phyloP scores from a whole-genome alignment of 2,888 invertebrate genomes.

The Pteria penguin region DNA sequence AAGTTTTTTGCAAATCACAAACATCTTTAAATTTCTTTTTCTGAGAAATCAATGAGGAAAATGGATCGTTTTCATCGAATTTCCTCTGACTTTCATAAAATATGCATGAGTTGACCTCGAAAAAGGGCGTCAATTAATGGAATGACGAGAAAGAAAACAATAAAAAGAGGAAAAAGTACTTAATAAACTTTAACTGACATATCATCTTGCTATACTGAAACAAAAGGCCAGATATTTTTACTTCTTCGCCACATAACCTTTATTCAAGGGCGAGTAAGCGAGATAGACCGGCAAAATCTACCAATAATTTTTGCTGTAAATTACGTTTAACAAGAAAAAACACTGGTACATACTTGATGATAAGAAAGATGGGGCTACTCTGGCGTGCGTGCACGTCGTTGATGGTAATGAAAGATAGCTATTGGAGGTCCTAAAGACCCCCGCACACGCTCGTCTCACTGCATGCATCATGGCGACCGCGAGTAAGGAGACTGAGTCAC shows the following conservation, averaged over 20 bases:
- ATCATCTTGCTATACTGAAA: too few species aligned
- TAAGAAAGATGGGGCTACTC: slow-evolving; percentile 81
- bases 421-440: slow-evolving; percentile 83
- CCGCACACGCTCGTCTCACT: slow-evolving; percentile 83
- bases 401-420: slow-evolving; percentile 80
- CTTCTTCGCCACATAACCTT: slow-evolving; percentile 24
- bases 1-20: too few species aligned
- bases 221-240: too few species aligned
- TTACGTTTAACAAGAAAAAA: neutral
- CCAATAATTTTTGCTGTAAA: neutral
- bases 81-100: too few species aligned
- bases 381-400: slow-evolving; percentile 82
- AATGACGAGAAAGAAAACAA: too few species aligned
- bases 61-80: too few species aligned
- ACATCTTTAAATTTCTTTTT: too few species aligned
- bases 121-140: too few species aligned
- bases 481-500: slow-evolving; percentile 52
- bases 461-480: slow-evolving; percentile 83
- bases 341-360: slow-evolving; percentile 82
- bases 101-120: too few species aligned
- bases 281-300: slow-evolving; percentile 5
- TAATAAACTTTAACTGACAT: too few species aligned
- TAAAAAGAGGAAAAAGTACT: too few species aligned
- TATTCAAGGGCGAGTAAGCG: slow-evolving; percentile 30
- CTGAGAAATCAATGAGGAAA: too few species aligned